phyloP scores from a whole-genome alignment of 2,888 invertebrate species.

The Leuctra nigra region DNA sequence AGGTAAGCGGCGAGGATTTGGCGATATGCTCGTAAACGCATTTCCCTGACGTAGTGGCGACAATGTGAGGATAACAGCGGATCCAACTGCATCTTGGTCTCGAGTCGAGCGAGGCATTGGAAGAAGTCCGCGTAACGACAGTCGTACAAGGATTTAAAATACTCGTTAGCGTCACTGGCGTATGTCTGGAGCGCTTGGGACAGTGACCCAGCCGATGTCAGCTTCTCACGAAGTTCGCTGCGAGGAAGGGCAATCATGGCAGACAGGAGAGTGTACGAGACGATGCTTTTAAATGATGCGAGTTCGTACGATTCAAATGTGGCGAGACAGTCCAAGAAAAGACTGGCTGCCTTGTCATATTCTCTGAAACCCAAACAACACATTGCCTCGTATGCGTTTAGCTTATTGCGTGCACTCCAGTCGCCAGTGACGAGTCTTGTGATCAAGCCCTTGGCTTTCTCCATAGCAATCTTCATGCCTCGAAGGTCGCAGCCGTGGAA shows the following conservation, averaged over 20 bases:
- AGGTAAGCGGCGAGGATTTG: slow-evolving; percentile 95
- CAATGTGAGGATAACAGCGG: slow-evolving; percentile 91
- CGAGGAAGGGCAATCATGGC: slow-evolving; percentile 51
- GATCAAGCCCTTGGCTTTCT: slow-evolving; percentile 43
- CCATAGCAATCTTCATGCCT: slow-evolving; percentile 42
- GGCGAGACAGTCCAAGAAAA: slow-evolving; percentile 96
- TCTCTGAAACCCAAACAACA: slow-evolving; percentile 94
- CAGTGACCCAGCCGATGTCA: slow-evolving; percentile 56
- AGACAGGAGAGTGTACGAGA: slow-evolving; percentile 50
- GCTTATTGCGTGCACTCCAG: slow-evolving; percentile 95
- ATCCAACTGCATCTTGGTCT: slow-evolving; percentile 80
- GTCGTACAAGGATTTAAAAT: slow-evolving; percentile 77
- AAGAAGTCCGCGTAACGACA: slow-evolving; percentile 93
- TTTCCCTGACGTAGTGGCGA: slow-evolving; percentile 93
- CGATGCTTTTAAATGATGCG: slow-evolving; percentile 89
- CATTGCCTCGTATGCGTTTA: slow-evolving; percentile 95
- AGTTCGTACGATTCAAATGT: slow-evolving; percentile 98
- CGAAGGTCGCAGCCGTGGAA: slow-evolving; percentile 53
- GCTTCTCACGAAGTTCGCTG: slow-evolving; percentile 48
- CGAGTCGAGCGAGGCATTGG: slow-evolving; percentile 62
- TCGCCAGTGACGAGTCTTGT: slow-evolving; percentile 66
- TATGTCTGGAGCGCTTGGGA: slow-evolving; percentile 68
- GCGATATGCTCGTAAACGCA: slow-evolving; percentile 93
- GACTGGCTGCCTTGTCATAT: slow-evolving; percentile 88
- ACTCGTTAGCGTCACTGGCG: slow-evolving; percentile 55